These are phyloP conservation scores for Callinectes sapidus DNA, from an alignment of 2,888 invertebrate genomes.

Conservation along the genomic window DNA sequence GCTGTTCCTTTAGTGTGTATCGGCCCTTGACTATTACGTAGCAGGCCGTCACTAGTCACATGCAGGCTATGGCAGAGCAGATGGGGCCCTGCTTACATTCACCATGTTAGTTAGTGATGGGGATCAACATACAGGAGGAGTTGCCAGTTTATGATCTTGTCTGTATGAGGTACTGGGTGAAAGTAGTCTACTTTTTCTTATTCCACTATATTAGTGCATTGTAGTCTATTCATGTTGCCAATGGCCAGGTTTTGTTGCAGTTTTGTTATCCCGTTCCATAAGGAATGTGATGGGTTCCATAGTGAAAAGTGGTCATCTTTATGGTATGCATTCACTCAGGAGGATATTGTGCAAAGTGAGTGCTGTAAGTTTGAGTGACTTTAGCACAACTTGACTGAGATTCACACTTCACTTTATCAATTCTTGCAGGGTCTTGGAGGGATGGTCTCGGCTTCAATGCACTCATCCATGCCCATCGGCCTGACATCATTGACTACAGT, in stretches of 20 bases:
- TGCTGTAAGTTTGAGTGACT: too few relatives aligned
- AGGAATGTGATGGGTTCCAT: too few relatives aligned
- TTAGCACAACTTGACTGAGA: too few relatives aligned
- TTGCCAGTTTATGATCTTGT: neutral
- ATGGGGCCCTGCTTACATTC: neutral
- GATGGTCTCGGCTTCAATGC: conserved; percentile 98
- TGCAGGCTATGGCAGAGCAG: neutral
- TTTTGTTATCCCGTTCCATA: neutral
- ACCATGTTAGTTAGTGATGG: neutral
- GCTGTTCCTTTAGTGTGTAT: too few relatives aligned
- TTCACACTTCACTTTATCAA: neutral
- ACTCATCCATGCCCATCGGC: conserved; percentile 97
- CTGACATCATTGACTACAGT: conserved; percentile 94
- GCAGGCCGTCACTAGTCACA: neutral
- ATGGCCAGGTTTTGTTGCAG: neutral
- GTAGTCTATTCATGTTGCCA: too few relatives aligned
- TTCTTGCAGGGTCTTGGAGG: conserved; percentile 88
- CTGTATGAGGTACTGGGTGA: neutral
- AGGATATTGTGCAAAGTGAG: too few relatives aligned
- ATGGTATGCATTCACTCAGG: too few relatives aligned
- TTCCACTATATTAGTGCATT: neutral
- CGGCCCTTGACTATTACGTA: neutral
- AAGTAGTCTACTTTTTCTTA: neutral
- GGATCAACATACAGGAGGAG: neutral
- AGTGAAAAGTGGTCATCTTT: too few relatives aligned